A percentile compares a stretch with the other conserved stretches of the same genome.
Conservation (phyloP, 2,113 vertebrate species). For the Seriola dumerili region DNA sequence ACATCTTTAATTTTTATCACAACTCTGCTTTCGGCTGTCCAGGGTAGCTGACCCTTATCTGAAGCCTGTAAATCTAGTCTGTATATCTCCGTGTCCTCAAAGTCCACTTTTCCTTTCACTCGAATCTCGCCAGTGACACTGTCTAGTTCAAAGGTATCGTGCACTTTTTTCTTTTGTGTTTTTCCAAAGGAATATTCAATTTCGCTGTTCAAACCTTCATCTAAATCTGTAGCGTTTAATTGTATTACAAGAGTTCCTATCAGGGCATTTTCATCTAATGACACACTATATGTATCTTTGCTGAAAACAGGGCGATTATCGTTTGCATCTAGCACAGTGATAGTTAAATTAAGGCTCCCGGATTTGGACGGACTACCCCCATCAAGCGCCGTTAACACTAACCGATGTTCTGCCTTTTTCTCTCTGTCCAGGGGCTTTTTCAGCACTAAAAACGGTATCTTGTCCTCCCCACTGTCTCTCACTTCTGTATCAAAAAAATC, state of each 20-base stretch:
- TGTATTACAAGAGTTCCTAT: slow-evolving; percentile 60
- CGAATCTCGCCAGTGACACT: slow-evolving; percentile 71
- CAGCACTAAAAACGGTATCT: slow-evolving; percentile 73
- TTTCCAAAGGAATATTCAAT: slow-evolving; percentile 68
- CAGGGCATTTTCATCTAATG: slow-evolving; percentile 71
- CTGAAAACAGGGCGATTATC: slow-evolving; percentile 79
- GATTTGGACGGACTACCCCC: slow-evolving; percentile 77
- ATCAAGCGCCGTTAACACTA: slow-evolving; percentile 76
- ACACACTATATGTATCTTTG: slow-evolving; percentile 70
- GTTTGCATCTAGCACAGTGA: slow-evolving; percentile 75
- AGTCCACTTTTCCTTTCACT: slow-evolving; percentile 75
- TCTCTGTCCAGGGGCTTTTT: slow-evolving; percentile 79
- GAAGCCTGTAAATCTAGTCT: slow-evolving; percentile 76
- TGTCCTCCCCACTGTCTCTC: slow-evolving; percentile 71
- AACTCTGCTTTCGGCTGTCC: slow-evolving; percentile 60
- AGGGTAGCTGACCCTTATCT: slow-evolving; percentile 74
- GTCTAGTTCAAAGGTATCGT: slow-evolving; percentile 70
- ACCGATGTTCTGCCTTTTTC: slow-evolving; percentile 49
- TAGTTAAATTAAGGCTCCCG: slow-evolving; percentile 72
- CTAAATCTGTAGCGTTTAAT: slow-evolving; percentile 75
- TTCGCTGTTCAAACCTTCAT: slow-evolving; percentile 67
- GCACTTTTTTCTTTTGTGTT: slow-evolving; percentile 61
- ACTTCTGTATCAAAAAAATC: slow-evolving; percentile 75
- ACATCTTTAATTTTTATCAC: slow-evolving; percentile 77
- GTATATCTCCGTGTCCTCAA: slow-evolving; percentile 67